Conservation (phyloP, 2,888 invertebrate species). For the Agrochola litura region DNA sequence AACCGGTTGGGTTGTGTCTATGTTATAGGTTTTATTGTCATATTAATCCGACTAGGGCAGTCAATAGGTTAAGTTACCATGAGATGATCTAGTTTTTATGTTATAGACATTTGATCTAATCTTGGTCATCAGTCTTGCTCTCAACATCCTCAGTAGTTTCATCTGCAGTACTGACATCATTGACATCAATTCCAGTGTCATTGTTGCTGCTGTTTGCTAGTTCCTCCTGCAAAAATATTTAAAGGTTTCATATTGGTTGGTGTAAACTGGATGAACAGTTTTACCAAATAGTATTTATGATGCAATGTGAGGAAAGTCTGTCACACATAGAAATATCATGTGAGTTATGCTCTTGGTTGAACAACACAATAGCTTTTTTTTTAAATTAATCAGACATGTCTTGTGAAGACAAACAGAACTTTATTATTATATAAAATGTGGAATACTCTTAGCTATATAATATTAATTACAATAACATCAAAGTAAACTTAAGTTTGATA, state of each 20-base stretch:
- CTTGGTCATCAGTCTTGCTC: conserved; percentile 60
- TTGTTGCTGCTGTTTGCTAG: conserved; percentile 91
- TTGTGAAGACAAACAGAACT: not conserved
- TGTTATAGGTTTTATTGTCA: too few relatives aligned
- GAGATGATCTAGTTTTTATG: conserved; percentile 14
- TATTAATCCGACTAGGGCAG: too few relatives aligned
- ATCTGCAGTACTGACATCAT: conserved; percentile 87
- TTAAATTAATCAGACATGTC: not conserved
- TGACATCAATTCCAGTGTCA: conserved; percentile 89
- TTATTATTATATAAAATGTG: not conserved
- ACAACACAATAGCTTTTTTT: not conserved
- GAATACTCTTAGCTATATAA: not conserved
- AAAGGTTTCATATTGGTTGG: not conserved
- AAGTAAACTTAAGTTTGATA: not conserved
- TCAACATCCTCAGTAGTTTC: conserved; percentile 73
- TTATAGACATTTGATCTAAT: conserved; percentile 40
- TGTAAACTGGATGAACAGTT: not conserved
- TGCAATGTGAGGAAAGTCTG: not conserved
- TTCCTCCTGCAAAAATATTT: conserved; percentile 86
- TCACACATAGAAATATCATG: not conserved
- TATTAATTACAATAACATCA: not conserved
- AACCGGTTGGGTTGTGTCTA: too few relatives aligned
- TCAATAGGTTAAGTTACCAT: conserved; percentile 10
- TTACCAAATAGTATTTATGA: not conserved
- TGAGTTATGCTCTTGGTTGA: not conserved